Evolutionary conservation across 2,888 invertebrate genomes (phyloP), one percentile per base, ranked within the genome.

Genomic region (Drepana falcataria): DNA sequence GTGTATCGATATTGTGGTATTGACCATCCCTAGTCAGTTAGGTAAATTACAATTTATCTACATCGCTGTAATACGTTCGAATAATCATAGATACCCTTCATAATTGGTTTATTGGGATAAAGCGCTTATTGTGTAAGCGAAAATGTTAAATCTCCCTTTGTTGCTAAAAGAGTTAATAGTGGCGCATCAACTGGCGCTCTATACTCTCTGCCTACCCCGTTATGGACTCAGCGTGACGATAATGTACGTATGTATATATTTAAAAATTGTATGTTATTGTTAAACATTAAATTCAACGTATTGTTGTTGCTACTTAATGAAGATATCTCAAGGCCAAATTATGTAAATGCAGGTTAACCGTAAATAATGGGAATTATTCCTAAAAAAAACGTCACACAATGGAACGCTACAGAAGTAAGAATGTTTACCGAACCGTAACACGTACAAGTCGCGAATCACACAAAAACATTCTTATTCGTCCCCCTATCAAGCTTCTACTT

Each of bases 401-500:
- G 21, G 40, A 7, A 51, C n/a, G 34, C 21, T 2, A 47, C 35
- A 48, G n/a, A 34, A 21, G 49, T 21, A 44, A 48, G 52, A 53
- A 49, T 58, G 57, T 57, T 59, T 57, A 59, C 56, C 59, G 53
- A 66, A 65, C 58, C 61, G 66, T 60, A 64, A 59, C 60, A 67
- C 69, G 69, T 69, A 68, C 66, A 59, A 69, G 64, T 66, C 70
- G 67, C 69, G 68, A 73, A 63, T 69, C 72, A 63, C 73, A 70
- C 74, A 75, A 79, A 78, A 79, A 77, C 74, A 74, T 75, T 77
- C 72, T 77, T 74, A 75, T 75, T 72, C 71, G 69, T 68, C 68
- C 66, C 71, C 71, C 76, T 81, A 79, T 75, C 77, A 76, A 71
- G 69, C 61, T 69, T 69, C 65, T 60, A 59, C 53, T 55, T 51